Conservation (phyloP, 2,797 vertebrate species). For the Argyrosomus regius region DNA sequence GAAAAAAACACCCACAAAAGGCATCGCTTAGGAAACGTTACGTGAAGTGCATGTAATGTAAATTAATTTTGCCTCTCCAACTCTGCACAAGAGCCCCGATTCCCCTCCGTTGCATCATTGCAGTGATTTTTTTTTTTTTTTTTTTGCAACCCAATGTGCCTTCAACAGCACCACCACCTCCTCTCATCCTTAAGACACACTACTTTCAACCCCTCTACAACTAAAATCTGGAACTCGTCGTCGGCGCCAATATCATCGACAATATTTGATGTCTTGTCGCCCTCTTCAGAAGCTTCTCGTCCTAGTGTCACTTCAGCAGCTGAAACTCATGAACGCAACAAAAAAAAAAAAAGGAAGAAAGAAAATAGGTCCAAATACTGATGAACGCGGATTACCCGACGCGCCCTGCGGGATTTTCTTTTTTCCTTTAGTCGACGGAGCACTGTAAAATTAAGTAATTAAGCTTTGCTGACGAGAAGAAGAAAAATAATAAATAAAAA, state of each 20-base stretch:
- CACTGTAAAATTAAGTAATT: slow-evolving; percentile 85
- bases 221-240: slow-evolving; percentile 55
- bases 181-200: slow-evolving; percentile 46
- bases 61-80: slow-evolving; percentile 85
- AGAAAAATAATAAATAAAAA: slow-evolving; percentile 76
- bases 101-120: slow-evolving; percentile 88
- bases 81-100: slow-evolving; percentile 84
- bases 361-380: slow-evolving; percentile 60
- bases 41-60: slow-evolving; percentile 91
- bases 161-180: slow-evolving; percentile 71
- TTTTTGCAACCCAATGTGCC: slow-evolving; percentile 63
- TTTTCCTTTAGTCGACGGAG: slow-evolving; percentile 62
- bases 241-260: slow-evolving; percentile 50
- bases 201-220: slow-evolving; percentile 41
- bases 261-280: slow-evolving; percentile 68
- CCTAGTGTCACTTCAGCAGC: slow-evolving; percentile 77
- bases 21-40: slow-evolving; percentile 90
- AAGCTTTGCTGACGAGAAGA: slow-evolving; percentile 85
- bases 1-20: slow-evolving; percentile 92
- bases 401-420: slow-evolving; percentile 40
- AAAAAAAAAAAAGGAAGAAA: too few species aligned
- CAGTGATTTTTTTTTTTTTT: slow-evolving; percentile 83
- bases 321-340: slow-evolving; percentile 72
- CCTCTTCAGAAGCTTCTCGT: slow-evolving; percentile 72
- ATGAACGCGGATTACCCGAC: slow-evolving; percentile 46